phyloP scores from a whole-genome alignment of 2,888 invertebrate species.

The Harpalus rubripes region DNA sequence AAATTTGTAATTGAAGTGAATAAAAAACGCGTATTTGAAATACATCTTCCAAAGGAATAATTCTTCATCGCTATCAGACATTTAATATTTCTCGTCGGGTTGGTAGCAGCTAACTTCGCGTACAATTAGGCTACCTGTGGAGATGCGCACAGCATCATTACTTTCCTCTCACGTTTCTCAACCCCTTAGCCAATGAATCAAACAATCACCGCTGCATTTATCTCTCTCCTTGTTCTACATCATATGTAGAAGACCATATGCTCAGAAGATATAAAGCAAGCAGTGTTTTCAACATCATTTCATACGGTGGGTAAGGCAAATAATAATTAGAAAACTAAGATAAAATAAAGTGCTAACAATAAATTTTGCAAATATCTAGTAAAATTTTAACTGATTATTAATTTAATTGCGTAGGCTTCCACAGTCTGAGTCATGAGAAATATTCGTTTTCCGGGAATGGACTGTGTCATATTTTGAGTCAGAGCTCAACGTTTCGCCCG shows the following conservation, averaged over 20 bases:
- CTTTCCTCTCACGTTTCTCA: background rate
- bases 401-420: too few species aligned
- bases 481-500: too few species aligned
- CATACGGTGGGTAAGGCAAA: background rate
- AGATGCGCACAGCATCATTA: slow-evolving; percentile 43
- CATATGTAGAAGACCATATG: background rate
- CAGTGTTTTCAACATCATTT: background rate
- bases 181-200: background rate
- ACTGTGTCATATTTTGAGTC: too few species aligned
- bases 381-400: too few species aligned
- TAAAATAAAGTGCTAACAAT: background rate
- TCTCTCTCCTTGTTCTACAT: background rate
- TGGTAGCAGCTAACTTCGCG: slow-evolving; percentile 21
- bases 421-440: too few species aligned
- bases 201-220: slow-evolving; percentile 17
- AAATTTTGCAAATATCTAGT: background rate
- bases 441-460: too few species aligned
- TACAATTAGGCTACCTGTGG: slow-evolving; percentile 50
- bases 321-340: background rate
- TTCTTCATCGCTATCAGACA: background rate
- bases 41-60: background rate
- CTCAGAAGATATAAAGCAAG: background rate
- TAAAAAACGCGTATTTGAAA: too few species aligned
- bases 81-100: background rate
- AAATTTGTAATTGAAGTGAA: too few species aligned